Base-by-base conservation (phyloP, 1,140 invertebrate species). In the Drosophila pseudoobscura region DNA sequence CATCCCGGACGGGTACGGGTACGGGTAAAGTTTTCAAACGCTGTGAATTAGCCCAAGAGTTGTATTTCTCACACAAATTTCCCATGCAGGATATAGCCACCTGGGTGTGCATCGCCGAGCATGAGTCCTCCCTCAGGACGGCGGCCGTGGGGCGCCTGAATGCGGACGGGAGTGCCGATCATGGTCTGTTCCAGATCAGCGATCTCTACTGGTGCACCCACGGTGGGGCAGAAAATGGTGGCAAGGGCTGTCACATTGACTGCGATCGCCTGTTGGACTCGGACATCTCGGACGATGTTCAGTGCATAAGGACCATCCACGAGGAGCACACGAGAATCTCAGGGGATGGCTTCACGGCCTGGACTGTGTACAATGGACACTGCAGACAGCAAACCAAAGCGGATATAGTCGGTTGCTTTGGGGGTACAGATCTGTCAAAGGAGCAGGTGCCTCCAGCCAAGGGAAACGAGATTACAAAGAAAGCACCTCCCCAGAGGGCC, bases 91-190 rank as follows among this genome's bases (percentile, higher is more conserved):
- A 87, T 61, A 57, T 87, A 72, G 83, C 83, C 52, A 95, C 94
- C 41, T 96, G 95, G 95, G 94, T 96, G 43, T 96, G 96, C 92
- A 95, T 96, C 73, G 95, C 94, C 3, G 92, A 93, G 75, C 94
- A 95, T 92, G 95, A 96, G 90, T 96, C 95, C 2, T 91, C 93
- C 1, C 94, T 93, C 88, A 93, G 96, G 75, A 96, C 95, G n/a
- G 91, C 93, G 1, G 95, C 95, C 0, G 90, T 94, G 45, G 93
- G 93, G 39, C 92, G 84, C 6, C 72, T 87, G 11, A 87, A 87
- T 24, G 46, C 75, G 17, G 83, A 87, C n/a, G 83, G 83, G 2
- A 94, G 94, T 77, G 92, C 92, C 7, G 95, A 96, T 91, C 95
- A 96, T 90, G 96, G 96, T 29, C 59, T 87, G 11, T 88, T 87